Evolutionary conservation across 2,797 vertebrate genomes (phyloP).

Genomic region (Neopelma chrysocephalum): DNA sequence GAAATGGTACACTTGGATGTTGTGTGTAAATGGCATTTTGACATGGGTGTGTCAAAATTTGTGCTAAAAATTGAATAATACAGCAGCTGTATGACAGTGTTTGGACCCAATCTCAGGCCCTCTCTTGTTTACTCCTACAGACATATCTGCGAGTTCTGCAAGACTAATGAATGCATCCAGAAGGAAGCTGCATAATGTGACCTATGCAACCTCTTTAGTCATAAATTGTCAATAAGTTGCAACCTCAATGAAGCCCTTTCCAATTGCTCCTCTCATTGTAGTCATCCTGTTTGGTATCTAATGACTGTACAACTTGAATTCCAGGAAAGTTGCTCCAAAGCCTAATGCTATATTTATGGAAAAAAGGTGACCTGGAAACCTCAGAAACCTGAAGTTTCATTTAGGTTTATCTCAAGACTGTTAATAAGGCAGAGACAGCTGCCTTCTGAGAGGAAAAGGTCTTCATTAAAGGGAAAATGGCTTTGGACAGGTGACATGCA

Average conservation of each 20-base stretch:
- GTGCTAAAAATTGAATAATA: not conserved
- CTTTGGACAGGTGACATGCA: not conserved
- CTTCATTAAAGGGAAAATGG: not conserved
- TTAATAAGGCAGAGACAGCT: not conserved
- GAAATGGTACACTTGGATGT: not conserved
- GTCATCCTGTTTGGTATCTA: not conserved
- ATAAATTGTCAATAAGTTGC: not conserved
- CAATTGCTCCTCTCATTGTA: not conserved
- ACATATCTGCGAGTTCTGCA: not conserved
- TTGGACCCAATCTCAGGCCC: not conserved
- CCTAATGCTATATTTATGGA: not conserved
- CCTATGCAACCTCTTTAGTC: not conserved
- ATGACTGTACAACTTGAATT: not conserved
- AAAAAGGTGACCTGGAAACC: not conserved
- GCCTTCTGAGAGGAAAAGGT: not conserved
- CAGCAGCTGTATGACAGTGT: not conserved
- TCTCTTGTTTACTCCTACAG: not conserved
- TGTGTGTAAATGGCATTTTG: not conserved
- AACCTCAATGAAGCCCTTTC: not conserved
- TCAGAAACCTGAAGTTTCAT: not conserved
- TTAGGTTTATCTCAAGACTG: not conserved
- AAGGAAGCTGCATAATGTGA: not conserved
- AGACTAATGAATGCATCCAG: not conserved
- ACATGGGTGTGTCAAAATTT: not conserved
- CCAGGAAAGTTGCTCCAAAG: not conserved